A percentile compares a stretch with the other conserved stretches of the same genome.
These are phyloP conservation scores for Philopotamus ludificatus DNA, from an alignment of 1,140 invertebrate species.

Conservation along the genomic window DNA sequence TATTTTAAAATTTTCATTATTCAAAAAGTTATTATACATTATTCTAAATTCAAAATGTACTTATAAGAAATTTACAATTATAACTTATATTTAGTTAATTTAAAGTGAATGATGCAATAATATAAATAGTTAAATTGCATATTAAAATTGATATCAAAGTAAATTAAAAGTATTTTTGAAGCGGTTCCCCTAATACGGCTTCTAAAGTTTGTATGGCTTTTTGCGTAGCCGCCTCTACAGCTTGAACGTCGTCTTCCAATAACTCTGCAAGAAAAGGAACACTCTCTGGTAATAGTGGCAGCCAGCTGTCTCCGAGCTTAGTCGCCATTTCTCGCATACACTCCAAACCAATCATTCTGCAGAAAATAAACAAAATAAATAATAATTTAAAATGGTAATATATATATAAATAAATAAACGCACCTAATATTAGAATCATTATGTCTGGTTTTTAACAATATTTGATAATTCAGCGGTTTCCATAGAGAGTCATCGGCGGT, in stretches of 20 bases:
- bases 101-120: too few relatives aligned
- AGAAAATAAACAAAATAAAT: constrained; percentile 32
- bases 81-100: too few relatives aligned
- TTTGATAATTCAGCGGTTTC: constrained; percentile 87
- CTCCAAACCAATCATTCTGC: constrained; percentile 59
- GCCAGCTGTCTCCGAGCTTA: constrained; percentile 78
- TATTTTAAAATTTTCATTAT: too few relatives aligned
- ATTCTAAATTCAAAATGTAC: not conserved
- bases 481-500: constrained; percentile 81
- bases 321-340: constrained; percentile 69
- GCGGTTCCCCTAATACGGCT: constrained; percentile 77
- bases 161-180: constrained; percentile 78
- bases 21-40: too few relatives aligned
- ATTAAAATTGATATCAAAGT: constrained; percentile 12
- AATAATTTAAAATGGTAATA: not conserved
- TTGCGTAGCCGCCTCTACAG: constrained; percentile 73
- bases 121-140: not conserved
- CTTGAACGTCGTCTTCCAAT: constrained; percentile 78
- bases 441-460: constrained; percentile 83
- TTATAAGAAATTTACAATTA: constrained; percentile 4
- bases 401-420: constrained; percentile 5
- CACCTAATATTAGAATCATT: constrained; percentile 62
- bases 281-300: constrained; percentile 77
- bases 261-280: constrained; percentile 82
- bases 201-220: constrained; percentile 75